Evolutionary conservation across 2,113 vertebrate species (phyloP).

Genomic region (Paedocypris sp.): DNA sequence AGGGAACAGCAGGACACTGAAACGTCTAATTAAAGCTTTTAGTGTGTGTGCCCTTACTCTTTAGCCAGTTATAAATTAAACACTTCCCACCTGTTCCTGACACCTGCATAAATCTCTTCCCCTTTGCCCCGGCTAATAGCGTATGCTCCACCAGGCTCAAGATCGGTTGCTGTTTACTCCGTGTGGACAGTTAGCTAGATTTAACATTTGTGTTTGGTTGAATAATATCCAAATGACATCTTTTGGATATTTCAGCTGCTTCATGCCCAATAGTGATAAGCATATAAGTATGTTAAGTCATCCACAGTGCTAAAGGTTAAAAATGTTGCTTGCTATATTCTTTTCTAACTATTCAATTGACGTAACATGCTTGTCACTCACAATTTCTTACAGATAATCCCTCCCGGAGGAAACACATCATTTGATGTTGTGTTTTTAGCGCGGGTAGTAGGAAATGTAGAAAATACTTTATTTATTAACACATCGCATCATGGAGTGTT

Average conservation of each 20-base stretch:
- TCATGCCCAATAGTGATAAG: too few species aligned
- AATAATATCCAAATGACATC: too few species aligned
- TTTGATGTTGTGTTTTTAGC: slow-evolving; percentile 98
- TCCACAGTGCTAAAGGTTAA: too few species aligned
- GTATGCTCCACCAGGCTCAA: neutral
- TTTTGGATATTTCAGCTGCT: too few species aligned
- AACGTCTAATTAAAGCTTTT: slow-evolving; percentile 30
- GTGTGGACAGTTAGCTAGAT: too few species aligned
- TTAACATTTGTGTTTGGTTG: neutral
- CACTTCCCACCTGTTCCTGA: slow-evolving; percentile 36
- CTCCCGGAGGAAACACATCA: slow-evolving; percentile 95
- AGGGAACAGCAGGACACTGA: slow-evolving; percentile 5
- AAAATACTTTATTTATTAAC: slow-evolving; percentile 99
- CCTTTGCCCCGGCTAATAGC: neutral
- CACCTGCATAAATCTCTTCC: slow-evolving; percentile 28
- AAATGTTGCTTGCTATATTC: too few species aligned
- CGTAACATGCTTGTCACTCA: too few species aligned
- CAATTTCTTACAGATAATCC: slow-evolving; percentile 77
- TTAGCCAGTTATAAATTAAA: slow-evolving; percentile 30
- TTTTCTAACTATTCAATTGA: slow-evolving; percentile 14
- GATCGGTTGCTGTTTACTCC: neutral
- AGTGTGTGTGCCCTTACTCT: neutral
- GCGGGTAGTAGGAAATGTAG: slow-evolving; percentile 95
- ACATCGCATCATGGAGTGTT: slow-evolving; percentile 97
- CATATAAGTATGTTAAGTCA: too few species aligned